A percentile compares a stretch with the other conserved stretches of the same genome.
Conservation (phyloP, 1,140 invertebrate genomes). For the Anoplophora glabripennis region DNA sequence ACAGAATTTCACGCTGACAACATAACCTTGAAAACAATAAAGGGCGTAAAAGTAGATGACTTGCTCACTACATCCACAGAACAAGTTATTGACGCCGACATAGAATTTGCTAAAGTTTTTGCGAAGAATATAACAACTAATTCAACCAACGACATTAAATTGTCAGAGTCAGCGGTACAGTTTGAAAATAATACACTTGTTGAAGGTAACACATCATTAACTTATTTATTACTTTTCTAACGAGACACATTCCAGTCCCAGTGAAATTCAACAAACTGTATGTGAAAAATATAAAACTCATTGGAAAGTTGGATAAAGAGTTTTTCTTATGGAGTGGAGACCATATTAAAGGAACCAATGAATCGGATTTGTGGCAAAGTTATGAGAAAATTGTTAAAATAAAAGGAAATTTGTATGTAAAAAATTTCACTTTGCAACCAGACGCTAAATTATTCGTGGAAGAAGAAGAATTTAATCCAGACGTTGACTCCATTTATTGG, state of each 20-base stretch:
- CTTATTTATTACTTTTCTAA: background rate
- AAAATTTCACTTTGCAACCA: slow-evolving; percentile 22
- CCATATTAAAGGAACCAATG: slow-evolving; percentile 30
- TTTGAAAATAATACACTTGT: slow-evolving; percentile 8
- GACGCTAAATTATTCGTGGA: slow-evolving; percentile 25
- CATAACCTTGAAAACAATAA: slow-evolving; percentile 21
- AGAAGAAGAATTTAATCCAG: slow-evolving; percentile 27
- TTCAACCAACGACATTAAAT: slow-evolving; percentile 31
- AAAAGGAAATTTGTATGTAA: slow-evolving; percentile 34
- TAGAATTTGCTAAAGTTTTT: slow-evolving; percentile 32
- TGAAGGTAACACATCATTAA: background rate
- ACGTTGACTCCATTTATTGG: slow-evolving; percentile 35
- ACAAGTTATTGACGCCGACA: slow-evolving; percentile 31
- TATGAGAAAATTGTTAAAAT: slow-evolving; percentile 37
- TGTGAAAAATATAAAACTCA: slow-evolving; percentile 27
- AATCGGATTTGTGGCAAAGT: slow-evolving; percentile 37
- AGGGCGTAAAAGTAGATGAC: slow-evolving; percentile 20
- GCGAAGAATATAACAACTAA: slow-evolving; percentile 21
- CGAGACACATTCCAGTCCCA: slow-evolving; percentile 25
- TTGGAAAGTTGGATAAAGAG: slow-evolving; percentile 20
- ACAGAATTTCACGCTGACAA: slow-evolving; percentile 20
- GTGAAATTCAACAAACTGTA: slow-evolving; percentile 29
- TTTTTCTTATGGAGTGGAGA: slow-evolving; percentile 22
- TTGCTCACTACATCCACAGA: slow-evolving; percentile 36
- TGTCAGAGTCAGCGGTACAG: slow-evolving; percentile 18